Conservation (phyloP, 2,797 vertebrate genomes). For the Catamblyrhynchus diadema region DNA sequence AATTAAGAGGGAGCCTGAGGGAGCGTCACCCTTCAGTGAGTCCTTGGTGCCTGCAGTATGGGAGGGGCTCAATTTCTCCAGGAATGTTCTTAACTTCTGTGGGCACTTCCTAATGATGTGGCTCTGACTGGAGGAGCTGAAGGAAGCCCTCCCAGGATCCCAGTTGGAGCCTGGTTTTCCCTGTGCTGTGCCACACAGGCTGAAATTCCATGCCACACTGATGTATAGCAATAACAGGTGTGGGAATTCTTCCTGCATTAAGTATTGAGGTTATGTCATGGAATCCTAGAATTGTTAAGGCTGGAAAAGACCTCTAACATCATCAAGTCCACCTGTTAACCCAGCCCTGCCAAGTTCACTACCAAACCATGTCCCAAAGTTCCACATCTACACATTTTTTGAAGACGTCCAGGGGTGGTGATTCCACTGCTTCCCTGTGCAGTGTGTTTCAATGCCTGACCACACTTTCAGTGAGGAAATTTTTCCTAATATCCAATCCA, state of each 20-base stretch:
- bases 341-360: background rate
- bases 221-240: background rate
- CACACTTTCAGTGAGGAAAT: background rate
- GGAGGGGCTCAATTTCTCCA: background rate
- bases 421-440: background rate
- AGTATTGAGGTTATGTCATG: background rate
- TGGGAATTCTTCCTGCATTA: background rate
- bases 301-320: background rate
- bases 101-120: rapidly evolving
- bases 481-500: background rate
- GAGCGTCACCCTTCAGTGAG: rapidly evolving
- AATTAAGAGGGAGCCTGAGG: background rate
- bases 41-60: background rate
- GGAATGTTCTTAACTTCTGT: rapidly evolving
- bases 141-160: background rate
- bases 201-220: background rate
- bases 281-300: background rate
- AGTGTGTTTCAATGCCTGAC: background rate
- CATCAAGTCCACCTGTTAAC: too few relatives aligned
- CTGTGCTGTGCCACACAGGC: background rate
- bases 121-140: background rate
- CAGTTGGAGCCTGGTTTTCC: background rate
- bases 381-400: background rate
- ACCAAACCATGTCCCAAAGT: background rate
- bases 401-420: background rate